These are phyloP conservation scores for Seladonia tumulorum DNA, from an alignment of 2,888 invertebrate species.

Conservation along the genomic window DNA sequence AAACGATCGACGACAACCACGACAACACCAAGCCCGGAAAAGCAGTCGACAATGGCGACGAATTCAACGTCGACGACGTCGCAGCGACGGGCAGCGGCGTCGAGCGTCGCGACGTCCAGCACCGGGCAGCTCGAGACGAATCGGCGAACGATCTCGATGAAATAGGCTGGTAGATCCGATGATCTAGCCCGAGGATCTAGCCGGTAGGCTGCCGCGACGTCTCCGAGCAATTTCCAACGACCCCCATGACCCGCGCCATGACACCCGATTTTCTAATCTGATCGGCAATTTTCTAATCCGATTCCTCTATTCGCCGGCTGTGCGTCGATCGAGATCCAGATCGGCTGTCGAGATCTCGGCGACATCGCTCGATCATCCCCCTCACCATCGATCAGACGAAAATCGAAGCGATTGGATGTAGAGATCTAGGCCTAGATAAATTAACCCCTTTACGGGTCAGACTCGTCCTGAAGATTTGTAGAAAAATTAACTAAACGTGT, in stretches of 20 bases:
- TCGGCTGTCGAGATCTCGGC: background rate
- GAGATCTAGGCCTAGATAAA: background rate
- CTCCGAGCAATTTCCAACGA: slow-evolving; percentile 60
- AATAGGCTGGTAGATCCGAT: slow-evolving; percentile 43
- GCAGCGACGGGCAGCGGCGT: slow-evolving; percentile 14
- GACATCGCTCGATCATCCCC: background rate
- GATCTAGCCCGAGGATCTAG: slow-evolving; percentile 27
- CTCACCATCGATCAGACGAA: background rate
- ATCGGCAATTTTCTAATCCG: slow-evolving; percentile 38
- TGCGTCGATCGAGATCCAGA: background rate
- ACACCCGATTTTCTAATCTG: slow-evolving; percentile 28
- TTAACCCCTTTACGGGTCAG: too few relatives aligned
- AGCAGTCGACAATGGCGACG: slow-evolving; percentile 9
- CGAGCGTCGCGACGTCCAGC: background rate
- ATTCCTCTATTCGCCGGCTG: background rate
- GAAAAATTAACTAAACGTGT: too few relatives aligned
- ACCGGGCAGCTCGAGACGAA: slow-evolving; percentile 25
- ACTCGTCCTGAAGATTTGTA: too few relatives aligned
- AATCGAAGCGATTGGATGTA: background rate
- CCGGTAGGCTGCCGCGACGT: slow-evolving; percentile 49
- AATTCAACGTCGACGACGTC: slow-evolving; percentile 25
- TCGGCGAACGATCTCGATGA: slow-evolving; percentile 60
- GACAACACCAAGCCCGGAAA: slow-evolving; percentile 6
- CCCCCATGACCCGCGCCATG: slow-evolving; percentile 45
- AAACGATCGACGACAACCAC: slow-evolving; percentile 34